Evolutionary conservation across 2,113 vertebrate species (phyloP), one percentile per base, ranked within the genome.

Genomic region (human (Homo sapiens)): DNA sequence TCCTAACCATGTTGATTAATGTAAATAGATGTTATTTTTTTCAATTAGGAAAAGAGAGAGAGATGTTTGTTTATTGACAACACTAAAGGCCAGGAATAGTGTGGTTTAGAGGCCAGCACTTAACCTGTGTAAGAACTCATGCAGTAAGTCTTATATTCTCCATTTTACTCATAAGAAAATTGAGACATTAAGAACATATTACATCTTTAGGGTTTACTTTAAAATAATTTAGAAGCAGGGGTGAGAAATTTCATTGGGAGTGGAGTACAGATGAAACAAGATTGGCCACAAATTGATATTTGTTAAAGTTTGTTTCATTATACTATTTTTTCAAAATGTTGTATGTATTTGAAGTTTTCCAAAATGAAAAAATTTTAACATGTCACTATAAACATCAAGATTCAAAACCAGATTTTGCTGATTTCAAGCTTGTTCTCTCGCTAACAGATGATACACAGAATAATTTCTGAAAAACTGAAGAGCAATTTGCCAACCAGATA

Each of bases 381-480:
- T n/a, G 5, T 95, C 45, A 80, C 9, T 81, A 72, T 80, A 80
- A 96, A 64, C 64, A 73, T 80, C 50, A 87, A 79, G 17, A 55
- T 57, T 81, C 38, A 94, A 64, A 76, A 9, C 12, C 14, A 35
- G 40, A 82, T 50, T 89, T 59, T 57, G 43, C 73, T 64, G 12
- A 79, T 82, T 90, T 86, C 20, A 94, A n/a, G 59, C 30, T 83
- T 91, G 20, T 18, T 25, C 27, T 81, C 52, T 55, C 11, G 57
- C 16, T 25, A 22, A 76, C 5, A 43, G 6, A 45, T 50, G n/a
- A 89, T 16, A 76, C 18, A 45, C 22, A 40, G 18, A 82, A 22
- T 57, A 59, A 75, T 90, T 90, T 96, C 84, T 90, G 32, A 80
- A 88, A 95, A 90, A 55, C 13, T 45, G 4, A 18, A 89, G 38